Percentiles rank a stretch among this genome's conserved stretches.
phyloP scores from a whole-genome alignment of 2,888 invertebrate genomes.

The Parascotia fuliginaria region DNA sequence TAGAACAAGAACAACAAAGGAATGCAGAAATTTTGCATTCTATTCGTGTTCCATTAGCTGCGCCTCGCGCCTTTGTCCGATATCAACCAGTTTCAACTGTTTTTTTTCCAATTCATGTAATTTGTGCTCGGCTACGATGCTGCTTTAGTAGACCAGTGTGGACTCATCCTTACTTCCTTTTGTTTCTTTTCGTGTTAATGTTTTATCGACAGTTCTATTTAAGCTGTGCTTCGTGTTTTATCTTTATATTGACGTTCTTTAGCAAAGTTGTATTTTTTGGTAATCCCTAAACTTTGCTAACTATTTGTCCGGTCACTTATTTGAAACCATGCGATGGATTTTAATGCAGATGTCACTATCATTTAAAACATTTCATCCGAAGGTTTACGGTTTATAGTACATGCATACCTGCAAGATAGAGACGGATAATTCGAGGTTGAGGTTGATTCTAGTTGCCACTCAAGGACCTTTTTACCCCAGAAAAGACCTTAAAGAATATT shows the following conservation, averaged over 20 bases:
- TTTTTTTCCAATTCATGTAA: conserved; percentile 46
- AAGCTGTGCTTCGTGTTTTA: conserved; percentile 14
- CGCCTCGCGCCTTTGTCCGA: conserved; percentile 53
- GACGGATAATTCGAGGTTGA: no score
- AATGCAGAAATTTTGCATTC: conserved; percentile 57
- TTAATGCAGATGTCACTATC: no score
- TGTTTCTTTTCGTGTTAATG: conserved; percentile 10
- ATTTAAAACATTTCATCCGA: no score
- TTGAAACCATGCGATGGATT: no score
- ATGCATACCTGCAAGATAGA: no score
- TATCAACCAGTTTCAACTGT: conserved; percentile 36
- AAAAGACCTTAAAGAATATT: no score
- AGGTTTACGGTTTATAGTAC: no score
- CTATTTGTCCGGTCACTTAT: no score
- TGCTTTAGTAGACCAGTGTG: conserved; percentile 36
- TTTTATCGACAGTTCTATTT: conserved; percentile 8
- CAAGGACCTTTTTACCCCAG: no score
- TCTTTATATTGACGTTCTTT: conserved; percentile 3
- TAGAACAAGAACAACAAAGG: conserved; percentile 52
- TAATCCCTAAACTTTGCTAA: no score
- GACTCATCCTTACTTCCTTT: conserved; percentile 16
- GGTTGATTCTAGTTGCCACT: no score
- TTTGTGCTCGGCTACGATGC: conserved; percentile 39
- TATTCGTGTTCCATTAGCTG: conserved; percentile 61
- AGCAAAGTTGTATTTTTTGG: background rate